Percentiles rank a stretch among this genome's conserved stretches.
These are phyloP conservation scores for Pachyramphus minor DNA, from an alignment of 2,113 vertebrate genomes.

Conservation along the genomic window DNA sequence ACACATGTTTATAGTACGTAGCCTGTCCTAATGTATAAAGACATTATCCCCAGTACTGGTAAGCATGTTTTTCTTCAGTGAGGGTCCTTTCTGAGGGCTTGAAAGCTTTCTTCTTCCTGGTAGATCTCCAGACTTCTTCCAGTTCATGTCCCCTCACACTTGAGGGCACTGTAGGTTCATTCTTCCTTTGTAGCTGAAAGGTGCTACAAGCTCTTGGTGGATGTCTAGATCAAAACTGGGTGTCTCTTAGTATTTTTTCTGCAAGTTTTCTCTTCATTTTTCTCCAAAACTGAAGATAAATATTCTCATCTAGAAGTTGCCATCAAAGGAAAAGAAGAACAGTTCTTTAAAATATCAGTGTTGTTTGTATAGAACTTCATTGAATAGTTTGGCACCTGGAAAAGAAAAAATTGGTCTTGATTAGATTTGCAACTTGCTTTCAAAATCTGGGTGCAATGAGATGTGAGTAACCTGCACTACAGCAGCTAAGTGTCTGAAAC, in stretches of 20 bases:
- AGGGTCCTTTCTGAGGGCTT: background rate
- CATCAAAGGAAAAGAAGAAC: background rate
- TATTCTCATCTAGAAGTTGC: background rate
- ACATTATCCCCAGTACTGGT: background rate
- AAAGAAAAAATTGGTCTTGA: background rate
- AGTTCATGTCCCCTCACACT: constrained; percentile 10
- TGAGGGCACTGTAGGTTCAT: constrained; percentile 42
- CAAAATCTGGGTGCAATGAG: background rate
- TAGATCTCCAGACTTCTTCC: background rate
- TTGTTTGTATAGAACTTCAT: background rate
- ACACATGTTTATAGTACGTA: background rate
- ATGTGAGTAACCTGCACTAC: background rate
- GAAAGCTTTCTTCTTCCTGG: background rate
- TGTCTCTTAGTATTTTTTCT: background rate
- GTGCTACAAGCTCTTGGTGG: background rate
- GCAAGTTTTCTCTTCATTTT: background rate
- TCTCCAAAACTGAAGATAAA: background rate
- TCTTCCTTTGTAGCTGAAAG: background rate
- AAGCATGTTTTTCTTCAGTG: background rate
- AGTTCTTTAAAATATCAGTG: background rate
- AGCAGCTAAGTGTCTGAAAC: background rate
- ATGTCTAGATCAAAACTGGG: background rate
- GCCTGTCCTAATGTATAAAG: background rate
- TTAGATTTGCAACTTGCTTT: background rate
- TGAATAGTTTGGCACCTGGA: background rate